These are phyloP conservation scores for Nematolebias whitei DNA, from an alignment of 2,113 vertebrate genomes.

Conservation along the genomic window DNA sequence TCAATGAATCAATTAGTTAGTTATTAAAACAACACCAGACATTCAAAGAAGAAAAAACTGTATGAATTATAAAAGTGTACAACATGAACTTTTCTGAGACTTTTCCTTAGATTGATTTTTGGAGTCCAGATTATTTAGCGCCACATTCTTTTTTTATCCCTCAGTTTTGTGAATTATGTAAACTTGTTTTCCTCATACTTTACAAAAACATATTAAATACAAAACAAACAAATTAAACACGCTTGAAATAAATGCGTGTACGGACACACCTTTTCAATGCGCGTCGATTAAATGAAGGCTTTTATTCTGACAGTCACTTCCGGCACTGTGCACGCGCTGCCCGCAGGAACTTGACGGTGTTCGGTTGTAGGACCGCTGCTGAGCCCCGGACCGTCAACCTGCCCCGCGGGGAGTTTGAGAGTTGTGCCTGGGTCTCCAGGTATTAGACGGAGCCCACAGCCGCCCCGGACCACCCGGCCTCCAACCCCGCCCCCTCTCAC, in stretches of 20 bases:
- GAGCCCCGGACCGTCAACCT: constrained; percentile 41
- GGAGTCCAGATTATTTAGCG: no score
- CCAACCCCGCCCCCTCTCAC: background rate
- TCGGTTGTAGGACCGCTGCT: constrained; percentile 18
- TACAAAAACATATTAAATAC: background rate
- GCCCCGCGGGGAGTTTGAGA: constrained; percentile 58
- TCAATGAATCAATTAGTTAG: no score
- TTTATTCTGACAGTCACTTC: constrained; percentile 31
- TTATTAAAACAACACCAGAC: no score
- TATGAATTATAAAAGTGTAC: no score
- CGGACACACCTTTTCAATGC: background rate
- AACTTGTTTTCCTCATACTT: no score
- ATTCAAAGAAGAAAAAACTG: no score
- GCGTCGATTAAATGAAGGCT: background rate
- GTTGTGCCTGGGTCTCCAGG: constrained; percentile 51
- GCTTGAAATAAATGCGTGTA: no score
- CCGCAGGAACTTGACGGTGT: background rate
- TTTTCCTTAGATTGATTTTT: no score
- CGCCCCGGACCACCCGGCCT: background rate
- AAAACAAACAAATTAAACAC: background rate
- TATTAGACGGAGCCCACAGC: constrained; percentile 29
- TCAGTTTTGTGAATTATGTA: no score
- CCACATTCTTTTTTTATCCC: no score
- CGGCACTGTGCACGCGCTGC: background rate
- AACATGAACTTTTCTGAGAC: no score